phyloP scores from a whole-genome alignment of 2,113 vertebrate species.

The cat (Felis catus) region DNA sequence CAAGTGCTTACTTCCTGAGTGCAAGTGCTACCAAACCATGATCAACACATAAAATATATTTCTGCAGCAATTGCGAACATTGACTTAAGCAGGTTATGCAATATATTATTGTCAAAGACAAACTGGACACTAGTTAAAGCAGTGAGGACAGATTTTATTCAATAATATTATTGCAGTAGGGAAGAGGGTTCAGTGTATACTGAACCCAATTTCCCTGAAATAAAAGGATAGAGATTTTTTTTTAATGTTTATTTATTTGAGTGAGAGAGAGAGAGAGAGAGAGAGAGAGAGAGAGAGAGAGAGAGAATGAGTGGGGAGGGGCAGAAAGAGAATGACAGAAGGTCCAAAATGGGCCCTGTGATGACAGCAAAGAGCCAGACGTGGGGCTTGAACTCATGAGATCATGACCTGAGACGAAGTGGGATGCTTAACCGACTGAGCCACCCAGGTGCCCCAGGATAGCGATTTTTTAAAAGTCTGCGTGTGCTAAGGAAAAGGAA shows the following conservation, averaged over 20 bases:
- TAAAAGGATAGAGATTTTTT: not conserved
- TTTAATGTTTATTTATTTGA: no score
- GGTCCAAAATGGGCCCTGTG: no score
- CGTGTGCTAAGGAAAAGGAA: not conserved
- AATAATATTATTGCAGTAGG: not conserved
- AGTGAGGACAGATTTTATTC: not conserved
- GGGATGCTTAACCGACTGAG: no score
- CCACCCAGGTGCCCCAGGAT: no score
- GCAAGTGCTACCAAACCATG: not conserved
- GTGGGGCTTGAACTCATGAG: no score
- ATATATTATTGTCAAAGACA: not conserved
- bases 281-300: no score
- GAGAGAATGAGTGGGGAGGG: no score
- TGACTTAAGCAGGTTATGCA: not conserved
- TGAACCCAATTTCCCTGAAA: not conserved
- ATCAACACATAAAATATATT: not conserved
- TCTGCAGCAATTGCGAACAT: not conserved
- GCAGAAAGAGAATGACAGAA: no score
- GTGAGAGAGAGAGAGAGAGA: no score
- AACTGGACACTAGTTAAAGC: not conserved
- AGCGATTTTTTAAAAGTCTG: not conserved
- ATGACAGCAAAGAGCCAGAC: no score
- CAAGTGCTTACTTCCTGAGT: not conserved
- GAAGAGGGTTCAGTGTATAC: not conserved
- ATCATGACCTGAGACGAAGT: no score